Percentiles rank a stretch among this genome's conserved stretches.
Evolutionary conservation across 2,888 invertebrate species (phyloP).

Genomic region (Nezara viridula): DNA sequence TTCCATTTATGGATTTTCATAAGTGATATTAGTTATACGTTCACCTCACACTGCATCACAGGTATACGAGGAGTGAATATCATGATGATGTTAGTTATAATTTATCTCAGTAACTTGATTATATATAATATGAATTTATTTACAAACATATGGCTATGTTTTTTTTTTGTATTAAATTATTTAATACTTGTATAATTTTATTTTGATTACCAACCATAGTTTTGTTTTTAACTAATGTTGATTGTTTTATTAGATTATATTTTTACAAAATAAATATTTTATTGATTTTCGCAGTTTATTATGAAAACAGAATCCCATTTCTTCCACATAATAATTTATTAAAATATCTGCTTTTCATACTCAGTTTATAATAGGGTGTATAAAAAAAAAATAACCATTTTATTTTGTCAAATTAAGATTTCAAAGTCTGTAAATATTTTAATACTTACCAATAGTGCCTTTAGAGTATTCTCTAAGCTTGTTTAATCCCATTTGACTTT

Average conservation of each 20-base stretch:
- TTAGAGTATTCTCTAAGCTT: too few relatives aligned
- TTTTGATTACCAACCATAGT: not conserved
- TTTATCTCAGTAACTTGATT: not conserved
- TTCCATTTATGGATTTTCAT: not conserved
- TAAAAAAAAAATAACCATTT: too few relatives aligned
- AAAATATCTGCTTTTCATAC: too few relatives aligned
- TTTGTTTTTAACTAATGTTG: constrained; percentile 4
- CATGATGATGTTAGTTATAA: not conserved
- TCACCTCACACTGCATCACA: too few relatives aligned
- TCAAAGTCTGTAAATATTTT: too few relatives aligned
- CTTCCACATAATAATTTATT: not conserved
- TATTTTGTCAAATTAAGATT: too few relatives aligned
- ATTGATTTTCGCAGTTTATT: not conserved
- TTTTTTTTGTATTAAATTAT: not conserved
- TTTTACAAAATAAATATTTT: not conserved
- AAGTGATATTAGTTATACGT: not conserved
- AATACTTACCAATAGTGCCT: too few relatives aligned
- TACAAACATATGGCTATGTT: not conserved
- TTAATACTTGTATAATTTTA: not conserved
- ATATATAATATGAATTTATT: not conserved
- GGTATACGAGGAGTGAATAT: too few relatives aligned
- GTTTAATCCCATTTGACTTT: too few relatives aligned
- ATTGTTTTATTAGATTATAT: constrained; percentile 18
- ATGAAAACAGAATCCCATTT: not conserved
- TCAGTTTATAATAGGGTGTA: too few relatives aligned